Base-by-base conservation (phyloP, 2,888 invertebrate species). In the Agrochola lota region DNA sequence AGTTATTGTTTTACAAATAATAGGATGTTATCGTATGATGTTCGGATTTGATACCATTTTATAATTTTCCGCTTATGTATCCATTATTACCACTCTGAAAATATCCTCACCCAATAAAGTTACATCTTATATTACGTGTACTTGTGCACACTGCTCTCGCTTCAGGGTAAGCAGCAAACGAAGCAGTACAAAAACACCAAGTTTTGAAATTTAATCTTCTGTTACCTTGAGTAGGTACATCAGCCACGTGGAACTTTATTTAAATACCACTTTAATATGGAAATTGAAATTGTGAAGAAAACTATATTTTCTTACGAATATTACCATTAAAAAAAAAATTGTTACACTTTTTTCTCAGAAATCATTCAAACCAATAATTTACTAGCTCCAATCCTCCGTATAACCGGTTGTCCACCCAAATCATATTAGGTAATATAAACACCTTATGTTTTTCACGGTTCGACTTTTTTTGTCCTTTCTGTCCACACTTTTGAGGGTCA, bases 151-250 rank as follows among this genome's bases (percentile, higher is more conserved):
- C 8, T 49, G 57, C 62, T 81, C 59, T 59, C n/a, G 35, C 62
- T 62, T 59, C 59, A 55, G 1, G 9, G 26, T 74, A 30, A 62
- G 60, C 12, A 62, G 71, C 63, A 52, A 71, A 55, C 35, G 74
- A 80, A 83, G 74, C 62, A 57, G 26, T 75, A 72, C 71, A 84
- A 72, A 71, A 59, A 46, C 74, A 70, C 12, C 30, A 80, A 84
- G 49, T 72, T 78, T 62, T 62, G 68, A 69, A 79, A 84, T 79
- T 52, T 59, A 63, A 75, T 75, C 66, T 84, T 72, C 30, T 62
- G 15, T 57, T 72, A 43, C 20, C 69, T 59, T 46, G 26, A 59
- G 26, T 40, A 59, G n/a, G 35, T 35, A 35, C 35, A 70, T 52
- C 26, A 59, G 59, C 20, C 11, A 23, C 15, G 64, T 55, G 57